phyloP scores from a whole-genome alignment of 2,888 invertebrate genomes.

The Xylota segnis region DNA sequence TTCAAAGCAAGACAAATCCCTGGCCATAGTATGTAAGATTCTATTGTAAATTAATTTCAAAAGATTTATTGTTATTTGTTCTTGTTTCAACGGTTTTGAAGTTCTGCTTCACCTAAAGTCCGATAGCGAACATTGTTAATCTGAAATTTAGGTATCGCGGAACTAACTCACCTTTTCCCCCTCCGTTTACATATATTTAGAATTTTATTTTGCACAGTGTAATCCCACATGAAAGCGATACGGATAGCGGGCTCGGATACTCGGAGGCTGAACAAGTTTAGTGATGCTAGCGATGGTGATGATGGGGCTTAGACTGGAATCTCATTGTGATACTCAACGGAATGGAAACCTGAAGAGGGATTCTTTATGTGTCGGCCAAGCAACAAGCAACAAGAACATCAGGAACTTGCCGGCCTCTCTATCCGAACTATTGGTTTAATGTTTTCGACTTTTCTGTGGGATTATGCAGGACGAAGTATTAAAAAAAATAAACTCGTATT shows the following conservation, averaged over 20 bases:
- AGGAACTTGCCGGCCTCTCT: slow-evolving; percentile 40
- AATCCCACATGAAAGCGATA: slow-evolving; percentile 46
- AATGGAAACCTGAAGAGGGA: slow-evolving; percentile 44
- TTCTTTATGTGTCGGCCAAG: slow-evolving; percentile 36
- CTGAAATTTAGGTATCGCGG: slow-evolving; percentile 63
- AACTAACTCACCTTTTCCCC: slow-evolving; percentile 22
- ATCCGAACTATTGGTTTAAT: background rate
- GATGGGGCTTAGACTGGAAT: slow-evolving; percentile 40
- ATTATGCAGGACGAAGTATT: slow-evolving; percentile 39
- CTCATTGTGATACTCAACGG: slow-evolving; percentile 72
- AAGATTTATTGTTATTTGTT: slow-evolving; percentile 68
- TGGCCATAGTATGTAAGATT: slow-evolving; percentile 75
- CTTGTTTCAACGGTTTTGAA: slow-evolving; percentile 68
- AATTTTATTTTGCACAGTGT: slow-evolving; percentile 45
- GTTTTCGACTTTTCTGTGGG: slow-evolving; percentile 41
- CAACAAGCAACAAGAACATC: slow-evolving; percentile 38
- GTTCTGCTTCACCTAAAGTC: slow-evolving; percentile 71
- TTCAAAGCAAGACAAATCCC: slow-evolving; percentile 66
- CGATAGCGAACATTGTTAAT: slow-evolving; percentile 66
- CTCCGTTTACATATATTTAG: slow-evolving; percentile 17
- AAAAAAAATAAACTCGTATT: background rate
- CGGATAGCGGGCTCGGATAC: background rate
- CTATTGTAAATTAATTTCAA: slow-evolving; percentile 75
- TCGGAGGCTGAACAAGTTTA: slow-evolving; percentile 25
- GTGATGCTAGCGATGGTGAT: slow-evolving; percentile 49